Evolutionary conservation across 2,888 invertebrate genomes (phyloP).

Genomic region (Megastigmus dorsalis): DNA sequence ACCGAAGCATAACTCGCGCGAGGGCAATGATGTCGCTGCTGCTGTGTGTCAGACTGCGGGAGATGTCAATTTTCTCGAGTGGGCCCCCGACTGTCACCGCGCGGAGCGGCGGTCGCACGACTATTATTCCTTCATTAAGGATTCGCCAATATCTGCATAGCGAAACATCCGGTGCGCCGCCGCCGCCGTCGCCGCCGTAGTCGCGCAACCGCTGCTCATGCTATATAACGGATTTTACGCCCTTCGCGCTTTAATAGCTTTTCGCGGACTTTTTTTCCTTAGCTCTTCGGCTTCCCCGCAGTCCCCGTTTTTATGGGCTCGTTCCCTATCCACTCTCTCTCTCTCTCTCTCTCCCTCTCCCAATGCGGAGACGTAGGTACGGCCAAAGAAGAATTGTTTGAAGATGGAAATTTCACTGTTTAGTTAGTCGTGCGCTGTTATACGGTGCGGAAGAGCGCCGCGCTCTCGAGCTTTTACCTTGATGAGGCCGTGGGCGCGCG

Average conservation of each 20-base stretch:
- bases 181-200: too few species aligned
- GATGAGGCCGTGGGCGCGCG: background rate
- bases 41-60: too few species aligned
- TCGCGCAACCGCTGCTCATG: too few species aligned
- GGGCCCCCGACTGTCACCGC: background rate
- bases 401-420: conserved; percentile 46
- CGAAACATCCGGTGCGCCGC: background rate
- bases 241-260: conserved; percentile 13
- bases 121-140: conserved; percentile 37
- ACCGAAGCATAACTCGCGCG: too few species aligned
- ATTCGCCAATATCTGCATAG: conserved; percentile 28
- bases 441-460: background rate
- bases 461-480: background rate
- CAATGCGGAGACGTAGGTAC: too few species aligned
- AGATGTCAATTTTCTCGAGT: background rate
- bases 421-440: conserved; percentile 5
- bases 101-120: too few species aligned
- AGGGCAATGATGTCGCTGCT: too few species aligned
- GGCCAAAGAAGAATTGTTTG: conserved; percentile 27
- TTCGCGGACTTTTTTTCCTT: background rate
- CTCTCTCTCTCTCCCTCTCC: background rate
- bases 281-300: too few species aligned
- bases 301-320: too few species aligned
- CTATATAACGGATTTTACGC: background rate
- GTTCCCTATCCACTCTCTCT: background rate